Base-by-base conservation (phyloP, 23 tunicate species). In the Ascidia mentula region DNA sequence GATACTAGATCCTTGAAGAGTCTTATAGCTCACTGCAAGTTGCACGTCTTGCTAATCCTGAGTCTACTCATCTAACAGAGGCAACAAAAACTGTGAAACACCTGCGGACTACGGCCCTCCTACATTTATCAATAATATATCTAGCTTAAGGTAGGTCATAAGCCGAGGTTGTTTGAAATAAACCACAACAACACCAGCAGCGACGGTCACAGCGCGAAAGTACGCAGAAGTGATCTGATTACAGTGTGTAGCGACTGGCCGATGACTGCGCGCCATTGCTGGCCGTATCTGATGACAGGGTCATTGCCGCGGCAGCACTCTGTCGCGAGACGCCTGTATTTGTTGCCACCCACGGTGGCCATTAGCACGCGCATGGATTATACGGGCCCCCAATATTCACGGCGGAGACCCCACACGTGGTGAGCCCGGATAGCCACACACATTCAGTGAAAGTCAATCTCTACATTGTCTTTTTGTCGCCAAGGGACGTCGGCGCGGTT, bases 341-440 rank as follows among this genome's bases (percentile, higher is more conserved):
- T 53, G 65, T 53, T 53, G 65, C 65, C 65, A 53, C 65, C 65
- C 65, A 53, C 65, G 65, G 65, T 28, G 65, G 24, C 65, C 65
- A 53, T 53, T 53, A 53, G 65, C 65, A 53, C 65, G 12, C 13
- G 65, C 7, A 28, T 26, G 65, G 65, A 53, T 53, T 53, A 53
- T 20, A 53, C 24, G 65, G 65, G 24, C 65, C 65, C 65, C 65
- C 65, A 53, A 53, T 53, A 53, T 28, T 53, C 65, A 53, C 65
- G 65, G 24, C 22, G 28, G 24, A 26, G 65, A 53, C 65, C 65
- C 65, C 65, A 53, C 65, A 53, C 65, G 65, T n/a, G n/a, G n/a
- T n/a, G n/a, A n/a, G n/a, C n/a, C n/a, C n/a, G n/a, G 24, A 9
- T 53, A 20, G 65, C 65, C 65, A 53, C 65, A 26, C 65, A 28